A percentile compares a stretch with the other conserved stretches of the same genome.
Conservation (phyloP, 2,113 vertebrate genomes). For the Rhizomys pruinosus region DNA sequence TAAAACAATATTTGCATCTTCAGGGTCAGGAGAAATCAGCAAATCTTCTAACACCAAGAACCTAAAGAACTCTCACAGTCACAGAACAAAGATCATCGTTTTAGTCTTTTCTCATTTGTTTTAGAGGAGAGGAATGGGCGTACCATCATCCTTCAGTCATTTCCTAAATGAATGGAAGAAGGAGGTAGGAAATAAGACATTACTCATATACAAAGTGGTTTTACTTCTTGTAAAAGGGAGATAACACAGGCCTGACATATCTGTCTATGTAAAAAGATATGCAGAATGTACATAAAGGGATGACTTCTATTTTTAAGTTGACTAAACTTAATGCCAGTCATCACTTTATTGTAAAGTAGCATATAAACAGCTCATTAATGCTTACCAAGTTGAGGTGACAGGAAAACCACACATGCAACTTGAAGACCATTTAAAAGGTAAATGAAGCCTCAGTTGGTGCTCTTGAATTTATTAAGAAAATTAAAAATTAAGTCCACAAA, state of each 20-base stretch:
- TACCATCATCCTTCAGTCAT: neutral
- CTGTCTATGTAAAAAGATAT: slow-evolving; percentile 22
- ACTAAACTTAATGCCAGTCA: neutral
- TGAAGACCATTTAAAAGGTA: slow-evolving; percentile 14
- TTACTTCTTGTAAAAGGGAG: neutral
- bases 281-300: neutral
- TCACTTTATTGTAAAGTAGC: neutral
- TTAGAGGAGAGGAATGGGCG: neutral
- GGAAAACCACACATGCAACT: slow-evolving; percentile 16
- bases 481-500: slow-evolving; percentile 8
- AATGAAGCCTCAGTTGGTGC: neutral
- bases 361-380: slow-evolving; percentile 3
- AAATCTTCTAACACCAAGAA: neutral
- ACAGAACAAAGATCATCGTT: neutral
- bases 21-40: neutral
- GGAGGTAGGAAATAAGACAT: neutral
- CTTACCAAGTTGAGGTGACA: slow-evolving; percentile 27
- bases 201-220: neutral
- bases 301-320: neutral
- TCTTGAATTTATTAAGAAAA: neutral
- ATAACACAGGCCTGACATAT: neutral
- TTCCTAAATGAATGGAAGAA: neutral
- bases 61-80: neutral
- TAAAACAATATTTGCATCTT: slow-evolving; percentile 29
- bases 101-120: neutral